Percentiles rank a stretch among this genome's conserved stretches.
These are phyloP conservation scores for Tapirus terrestris DNA, from an alignment of 2,113 vertebrate genomes.

Conservation along the genomic window DNA sequence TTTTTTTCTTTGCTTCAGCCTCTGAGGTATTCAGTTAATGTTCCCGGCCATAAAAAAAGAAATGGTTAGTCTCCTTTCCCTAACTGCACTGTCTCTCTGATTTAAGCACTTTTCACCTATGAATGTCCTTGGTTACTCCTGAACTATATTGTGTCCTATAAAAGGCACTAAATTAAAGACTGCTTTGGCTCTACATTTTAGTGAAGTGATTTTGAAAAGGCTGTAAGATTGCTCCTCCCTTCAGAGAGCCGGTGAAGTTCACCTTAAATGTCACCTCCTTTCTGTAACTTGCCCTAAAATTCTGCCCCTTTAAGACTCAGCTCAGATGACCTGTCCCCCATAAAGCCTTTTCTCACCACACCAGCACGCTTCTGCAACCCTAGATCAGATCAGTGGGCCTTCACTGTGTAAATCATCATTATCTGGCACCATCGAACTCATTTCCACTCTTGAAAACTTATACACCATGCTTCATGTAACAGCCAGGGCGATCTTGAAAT, in stretches of 20 bases:
- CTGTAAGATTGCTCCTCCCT: not conserved
- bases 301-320: not conserved
- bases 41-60: slow-evolving; percentile 62
- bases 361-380: accelerated
- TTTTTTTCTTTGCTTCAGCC: not conserved
- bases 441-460: not conserved
- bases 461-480: not conserved
- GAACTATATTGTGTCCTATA: slow-evolving; percentile 56
- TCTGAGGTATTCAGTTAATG: slow-evolving; percentile 50
- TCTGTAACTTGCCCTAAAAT: not conserved
- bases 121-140: slow-evolving; percentile 69
- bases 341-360: not conserved
- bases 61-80: slow-evolving; percentile 59
- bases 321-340: not conserved
- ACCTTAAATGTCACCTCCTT: slow-evolving; percentile 18
- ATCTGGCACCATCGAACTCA: not conserved
- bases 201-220: slow-evolving; percentile 52
- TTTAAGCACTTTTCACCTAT: slow-evolving; percentile 77
- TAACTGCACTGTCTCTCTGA: slow-evolving; percentile 69
- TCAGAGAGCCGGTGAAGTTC: not conserved
- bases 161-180: slow-evolving; percentile 75
- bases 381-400: not conserved
- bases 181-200: slow-evolving; percentile 31
- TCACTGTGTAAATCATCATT: not conserved
- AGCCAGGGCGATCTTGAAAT: not conserved